These are phyloP conservation scores for Lucifuga dentata DNA, from an alignment of 2,113 vertebrate genomes.

Conservation along the genomic window DNA sequence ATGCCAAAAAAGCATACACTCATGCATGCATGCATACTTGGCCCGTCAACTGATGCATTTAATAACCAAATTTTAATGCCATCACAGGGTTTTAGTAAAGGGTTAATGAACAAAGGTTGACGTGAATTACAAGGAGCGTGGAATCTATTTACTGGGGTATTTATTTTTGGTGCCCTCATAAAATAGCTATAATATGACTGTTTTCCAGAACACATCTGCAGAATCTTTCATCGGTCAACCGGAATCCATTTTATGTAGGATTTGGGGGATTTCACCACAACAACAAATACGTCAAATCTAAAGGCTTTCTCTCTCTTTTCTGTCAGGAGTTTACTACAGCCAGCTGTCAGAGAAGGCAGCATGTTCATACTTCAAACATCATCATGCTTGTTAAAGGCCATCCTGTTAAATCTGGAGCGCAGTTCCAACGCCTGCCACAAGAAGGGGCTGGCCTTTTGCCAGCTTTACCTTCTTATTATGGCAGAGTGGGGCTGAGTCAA, in stretches of 20 bases:
- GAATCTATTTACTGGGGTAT: conserved; percentile 62
- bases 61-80: conserved; percentile 35
- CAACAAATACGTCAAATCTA: conserved; percentile 74
- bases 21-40: conserved; percentile 1
- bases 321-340: conserved; percentile 68
- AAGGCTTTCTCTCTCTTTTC: conserved; percentile 59
- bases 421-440: conserved; percentile 78
- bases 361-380: conserved; percentile 77
- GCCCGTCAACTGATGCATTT: conserved; percentile 28
- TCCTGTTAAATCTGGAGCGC: conserved; percentile 75
- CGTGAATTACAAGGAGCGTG: conserved; percentile 64
- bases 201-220: conserved; percentile 77
- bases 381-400: conserved; percentile 77
- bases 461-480: conserved; percentile 81
- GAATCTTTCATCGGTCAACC: conserved; percentile 62
- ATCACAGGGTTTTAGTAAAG: conserved; percentile 32
- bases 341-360: conserved; percentile 76
- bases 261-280: conserved; percentile 72
- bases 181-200: conserved; percentile 71
- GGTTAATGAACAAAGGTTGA: conserved; percentile 49
- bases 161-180: conserved; percentile 73
- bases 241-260: conserved; percentile 66
- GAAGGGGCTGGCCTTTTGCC: conserved; percentile 78
- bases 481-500: conserved; percentile 51
- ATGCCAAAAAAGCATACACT: conserved; percentile 31